Evolutionary conservation across 2,888 invertebrate genomes (phyloP), one percentile per base, ranked within the genome.

Genomic region (Hypselothyrea guttata): DNA sequence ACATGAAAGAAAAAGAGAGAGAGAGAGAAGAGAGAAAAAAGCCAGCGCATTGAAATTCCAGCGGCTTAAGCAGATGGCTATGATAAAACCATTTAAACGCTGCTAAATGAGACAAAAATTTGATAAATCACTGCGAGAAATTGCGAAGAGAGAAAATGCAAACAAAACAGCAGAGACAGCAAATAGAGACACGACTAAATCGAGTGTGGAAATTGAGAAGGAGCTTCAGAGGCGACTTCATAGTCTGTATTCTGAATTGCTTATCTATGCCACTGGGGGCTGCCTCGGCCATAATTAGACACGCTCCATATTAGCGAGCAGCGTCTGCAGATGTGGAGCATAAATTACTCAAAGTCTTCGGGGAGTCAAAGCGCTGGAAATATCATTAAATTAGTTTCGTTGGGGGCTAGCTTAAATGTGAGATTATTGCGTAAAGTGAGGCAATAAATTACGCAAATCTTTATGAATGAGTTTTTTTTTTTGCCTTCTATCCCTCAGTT

Each of bases 311-410:
- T 72, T 70, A 72, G 73, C 18, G 18, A n/a, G 7, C 28, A 9
- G 28, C 5, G 15, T 12, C 31, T 42, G 18, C 48, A 33, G 9
- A 15, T 27, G 13, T n/a, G 62, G 31, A 34, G 54, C 68, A 70
- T 70, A 72, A 68, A 70, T 70, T 72, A 72, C 57, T 35, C 35
- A 44, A 63, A 2, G 51, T 52, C 71, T 18, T 40, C 54, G 67
- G 61, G 62, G 72, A 57, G 61, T 40, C 30, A 16, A 48, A 48
- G 35, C 45, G 54, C 58, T 60, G 37, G 61, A 72, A 67, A 77
- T 74, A 71, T 72, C 83, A 85, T 79, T 83, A 83, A 81, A 85
- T 85, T 81, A 84, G 85, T 81, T 78, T 66, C 8, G 22, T 2
- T 22, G 22, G 22, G 22, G 22, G 22, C 40, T 53, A 34, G 55